phyloP scores from a whole-genome alignment of 2,888 invertebrate species.

The Tuta absoluta region DNA sequence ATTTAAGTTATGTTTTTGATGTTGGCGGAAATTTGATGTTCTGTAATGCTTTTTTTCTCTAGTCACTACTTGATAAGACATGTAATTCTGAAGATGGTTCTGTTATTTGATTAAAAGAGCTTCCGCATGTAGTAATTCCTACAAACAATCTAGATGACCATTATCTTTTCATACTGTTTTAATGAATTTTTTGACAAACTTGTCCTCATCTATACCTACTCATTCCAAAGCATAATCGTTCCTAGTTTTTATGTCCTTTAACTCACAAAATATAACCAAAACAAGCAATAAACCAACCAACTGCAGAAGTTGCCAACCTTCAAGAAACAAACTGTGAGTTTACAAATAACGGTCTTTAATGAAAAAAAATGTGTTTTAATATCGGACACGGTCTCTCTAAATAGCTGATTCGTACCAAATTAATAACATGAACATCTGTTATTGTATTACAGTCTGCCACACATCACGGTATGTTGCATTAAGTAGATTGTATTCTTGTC shows the following conservation, averaged over 20 bases:
- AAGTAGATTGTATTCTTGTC: background rate
- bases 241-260: background rate
- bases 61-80: background rate
- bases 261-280: background rate
- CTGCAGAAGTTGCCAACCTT: background rate
- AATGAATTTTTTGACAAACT: too few species aligned
- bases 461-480: background rate
- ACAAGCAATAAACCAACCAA: background rate
- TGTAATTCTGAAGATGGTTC: background rate
- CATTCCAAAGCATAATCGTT: too few species aligned
- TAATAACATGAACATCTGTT: constrained; percentile 67
- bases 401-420: constrained; percentile 56
- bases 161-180: too few species aligned
- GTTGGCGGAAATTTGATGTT: constrained; percentile 11
- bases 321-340: constrained; percentile 2
- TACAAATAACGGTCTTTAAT: constrained; percentile 25
- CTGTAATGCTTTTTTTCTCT: background rate
- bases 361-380: constrained; percentile 27
- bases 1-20: constrained; percentile 16
- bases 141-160: too few species aligned
- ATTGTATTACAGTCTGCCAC: constrained; percentile 36
- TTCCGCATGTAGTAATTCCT: too few species aligned
- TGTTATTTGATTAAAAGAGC: too few species aligned
- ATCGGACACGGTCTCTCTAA: constrained; percentile 42
- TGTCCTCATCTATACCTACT: too few species aligned